These are phyloP conservation scores for Eristalis arbustorum DNA, from an alignment of 2,888 invertebrate species.

Conservation along the genomic window DNA sequence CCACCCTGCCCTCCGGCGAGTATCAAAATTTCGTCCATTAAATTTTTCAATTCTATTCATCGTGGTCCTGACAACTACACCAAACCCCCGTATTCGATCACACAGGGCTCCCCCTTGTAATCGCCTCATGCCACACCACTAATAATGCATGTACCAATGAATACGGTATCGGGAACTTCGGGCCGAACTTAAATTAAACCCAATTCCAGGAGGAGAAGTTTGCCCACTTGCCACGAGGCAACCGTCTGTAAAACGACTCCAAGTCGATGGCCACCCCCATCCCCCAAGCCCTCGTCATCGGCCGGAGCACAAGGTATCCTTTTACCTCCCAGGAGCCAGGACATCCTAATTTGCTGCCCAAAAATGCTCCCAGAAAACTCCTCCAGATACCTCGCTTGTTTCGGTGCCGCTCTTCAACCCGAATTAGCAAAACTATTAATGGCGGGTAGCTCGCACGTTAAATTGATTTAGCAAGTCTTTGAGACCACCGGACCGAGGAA, in stretches of 20 bases:
- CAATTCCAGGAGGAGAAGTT: slow-evolving; percentile 13
- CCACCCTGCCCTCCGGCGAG: no score
- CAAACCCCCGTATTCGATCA: neutral
- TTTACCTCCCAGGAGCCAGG: neutral
- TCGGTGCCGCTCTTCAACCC: neutral
- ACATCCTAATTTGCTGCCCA: neutral
- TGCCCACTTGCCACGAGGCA: neutral
- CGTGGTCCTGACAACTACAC: neutral
- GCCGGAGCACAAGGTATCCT: neutral
- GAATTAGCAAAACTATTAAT: slow-evolving; percentile 45
- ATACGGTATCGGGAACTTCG: slow-evolving; percentile 36
- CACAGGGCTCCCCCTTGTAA: neutral
- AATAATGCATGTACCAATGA: slow-evolving; percentile 57
- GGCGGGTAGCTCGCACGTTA: slow-evolving; percentile 9
- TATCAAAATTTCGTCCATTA: neutral
- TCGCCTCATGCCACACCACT: neutral
- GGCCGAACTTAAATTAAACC: slow-evolving; percentile 20
- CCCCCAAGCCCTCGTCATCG: neutral
- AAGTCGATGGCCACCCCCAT: neutral
- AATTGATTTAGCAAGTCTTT: slow-evolving; percentile 31
- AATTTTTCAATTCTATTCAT: neutral
- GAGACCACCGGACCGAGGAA: neutral
- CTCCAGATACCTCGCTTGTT: neutral
- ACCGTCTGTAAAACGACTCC: slow-evolving; percentile 13
- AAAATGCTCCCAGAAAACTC: neutral